A percentile compares a stretch with the other conserved stretches of the same genome.
Conservation (phyloP, 2,888 invertebrate species). For the Lochmaea capreae region DNA sequence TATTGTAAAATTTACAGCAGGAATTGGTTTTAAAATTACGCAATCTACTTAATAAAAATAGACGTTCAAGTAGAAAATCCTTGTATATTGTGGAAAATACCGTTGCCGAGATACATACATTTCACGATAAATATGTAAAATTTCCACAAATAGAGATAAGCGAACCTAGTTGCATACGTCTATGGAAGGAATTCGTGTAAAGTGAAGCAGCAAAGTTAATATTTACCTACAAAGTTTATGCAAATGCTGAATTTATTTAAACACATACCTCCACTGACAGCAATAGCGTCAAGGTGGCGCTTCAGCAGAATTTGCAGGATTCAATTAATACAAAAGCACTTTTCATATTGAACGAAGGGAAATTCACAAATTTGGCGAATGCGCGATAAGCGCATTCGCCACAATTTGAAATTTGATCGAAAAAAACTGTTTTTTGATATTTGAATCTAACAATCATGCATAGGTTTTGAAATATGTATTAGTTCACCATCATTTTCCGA, state of each 20-base stretch:
- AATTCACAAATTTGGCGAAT: too few species aligned
- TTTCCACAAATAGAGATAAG: background rate
- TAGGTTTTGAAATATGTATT: too few species aligned
- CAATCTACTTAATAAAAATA: too few species aligned
- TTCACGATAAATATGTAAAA: background rate
- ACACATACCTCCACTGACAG: background rate
- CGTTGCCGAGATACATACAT: background rate
- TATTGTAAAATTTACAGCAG: too few species aligned
- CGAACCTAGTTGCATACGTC: background rate
- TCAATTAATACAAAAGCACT: background rate
- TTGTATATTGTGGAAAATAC: background rate
- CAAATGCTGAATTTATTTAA: background rate
- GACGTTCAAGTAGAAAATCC: too few species aligned
- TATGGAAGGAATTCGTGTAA: constrained; percentile 8
- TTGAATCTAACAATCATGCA: too few species aligned
- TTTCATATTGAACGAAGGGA: background rate
- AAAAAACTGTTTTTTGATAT: too few species aligned
- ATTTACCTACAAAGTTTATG: background rate
- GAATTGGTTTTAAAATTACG: too few species aligned
- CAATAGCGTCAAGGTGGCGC: background rate
- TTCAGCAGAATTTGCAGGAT: background rate
- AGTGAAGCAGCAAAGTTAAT: background rate
- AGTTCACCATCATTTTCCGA: too few species aligned
- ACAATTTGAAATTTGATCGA: too few species aligned
- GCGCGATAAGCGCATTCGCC: too few species aligned